Conservation (phyloP, 2,888 invertebrate species). For the Tenthredo scrophulariae region DNA sequence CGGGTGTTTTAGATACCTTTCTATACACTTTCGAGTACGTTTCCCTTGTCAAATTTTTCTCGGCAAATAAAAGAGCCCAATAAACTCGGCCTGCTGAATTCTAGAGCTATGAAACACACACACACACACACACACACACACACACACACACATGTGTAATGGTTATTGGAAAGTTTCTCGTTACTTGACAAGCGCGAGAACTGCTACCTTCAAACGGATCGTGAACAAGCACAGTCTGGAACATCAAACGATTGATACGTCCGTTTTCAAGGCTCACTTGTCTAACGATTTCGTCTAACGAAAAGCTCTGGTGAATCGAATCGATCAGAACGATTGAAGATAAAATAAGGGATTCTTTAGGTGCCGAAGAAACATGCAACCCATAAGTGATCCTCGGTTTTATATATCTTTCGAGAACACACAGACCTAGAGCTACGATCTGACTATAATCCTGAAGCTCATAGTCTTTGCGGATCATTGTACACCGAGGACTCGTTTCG, state of each 20-base stretch:
- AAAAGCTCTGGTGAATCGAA: conserved; percentile 14
- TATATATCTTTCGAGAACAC: background rate
- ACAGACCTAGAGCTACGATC: background rate
- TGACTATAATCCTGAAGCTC: background rate
- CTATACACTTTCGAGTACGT: background rate
- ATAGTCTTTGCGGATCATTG: conserved; percentile 24
- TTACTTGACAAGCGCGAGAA: background rate
- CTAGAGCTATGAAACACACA: background rate
- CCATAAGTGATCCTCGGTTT: background rate
- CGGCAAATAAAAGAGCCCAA: background rate
- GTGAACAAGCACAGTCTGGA: background rate
- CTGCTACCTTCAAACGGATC: conserved; percentile 18
- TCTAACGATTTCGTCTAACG: conserved; percentile 29
- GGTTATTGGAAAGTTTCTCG: conserved; percentile 47
- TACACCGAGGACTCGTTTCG: conserved; percentile 32
- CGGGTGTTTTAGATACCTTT: background rate
- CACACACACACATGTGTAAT: background rate
- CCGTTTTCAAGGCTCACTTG: conserved; percentile 40
- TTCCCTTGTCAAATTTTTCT: background rate
- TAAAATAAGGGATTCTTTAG: background rate
- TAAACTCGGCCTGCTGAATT: background rate
- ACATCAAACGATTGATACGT: conserved; percentile 36
- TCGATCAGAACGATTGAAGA: background rate
- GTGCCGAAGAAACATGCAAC: background rate
- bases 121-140: background rate